Base-by-base conservation (phyloP, 2,113 vertebrate species). In the Falco punctatus region DNA sequence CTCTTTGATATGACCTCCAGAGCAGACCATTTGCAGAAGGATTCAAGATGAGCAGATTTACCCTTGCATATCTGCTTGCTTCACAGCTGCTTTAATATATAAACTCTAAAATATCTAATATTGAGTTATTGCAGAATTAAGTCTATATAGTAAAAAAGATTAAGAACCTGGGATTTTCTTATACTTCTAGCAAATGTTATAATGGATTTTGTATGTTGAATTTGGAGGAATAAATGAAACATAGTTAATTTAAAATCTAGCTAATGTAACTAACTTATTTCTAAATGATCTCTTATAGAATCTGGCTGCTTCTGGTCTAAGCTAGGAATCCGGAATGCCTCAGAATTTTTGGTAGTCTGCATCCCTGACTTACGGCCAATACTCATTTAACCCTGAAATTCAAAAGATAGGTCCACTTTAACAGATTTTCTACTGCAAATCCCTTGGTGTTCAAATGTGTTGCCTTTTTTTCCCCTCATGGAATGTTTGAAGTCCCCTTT, bases 1-100 rank as follows among this genome's bases (percentile, higher is more conserved):
- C 98, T 98, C 98, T 98, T 98, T 98, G 98, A 98, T 98, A 97
- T 97, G 98, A 98, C 98, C 98, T 98, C 97, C 84, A 98, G 92
- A 98, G 96, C 92, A 97, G 94, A 90, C 72, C 95, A 96, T 96
- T 94, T 96, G 93, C 74, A 95, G 93, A 92, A 86, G 80, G 85
- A 97, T 94, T 97, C 87, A 89, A 94, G 96, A 96, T 93, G 93
- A 97, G 84, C 59, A 89, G 93, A 92, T 96, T 97, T 92, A 70
- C 82, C 61, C 74, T 84, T 97, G 59, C 67, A 80, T 87, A 92
- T 77, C 73, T 89, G 58, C 72, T 97, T 73, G 83, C 69, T 97
- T 92, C 92, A 88, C 32, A 75, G 57, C 52, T 86, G 91, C 92
- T 98, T 97, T 97, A 81, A 95, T 96, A 96, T 87, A 91, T 77